Evolutionary conservation across 2,888 invertebrate species (phyloP).

Genomic region (Podabrus alpinus): DNA sequence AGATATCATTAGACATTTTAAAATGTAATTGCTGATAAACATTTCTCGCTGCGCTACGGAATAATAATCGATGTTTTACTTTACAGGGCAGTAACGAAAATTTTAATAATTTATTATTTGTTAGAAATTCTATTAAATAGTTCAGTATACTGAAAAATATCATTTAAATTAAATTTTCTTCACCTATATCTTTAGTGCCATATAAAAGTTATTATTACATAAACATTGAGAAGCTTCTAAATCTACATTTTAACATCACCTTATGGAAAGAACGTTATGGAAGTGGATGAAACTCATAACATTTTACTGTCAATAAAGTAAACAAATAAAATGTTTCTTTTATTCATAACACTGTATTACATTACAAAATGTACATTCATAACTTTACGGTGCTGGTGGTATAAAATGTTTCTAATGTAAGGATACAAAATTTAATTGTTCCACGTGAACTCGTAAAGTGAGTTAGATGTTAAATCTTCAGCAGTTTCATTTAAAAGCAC

Average conservation of each 20-base stretch:
- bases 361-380: not conserved
- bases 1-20: no score
- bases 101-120: not conserved
- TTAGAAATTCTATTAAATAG: not conserved
- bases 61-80: not conserved
- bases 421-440: not conserved
- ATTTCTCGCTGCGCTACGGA: not conserved
- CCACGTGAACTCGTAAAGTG: not conserved
- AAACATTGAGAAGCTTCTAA: not conserved
- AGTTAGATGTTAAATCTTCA: not conserved
- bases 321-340: slow-evolving; percentile 19
- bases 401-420: not conserved
- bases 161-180: not conserved
- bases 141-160: not conserved
- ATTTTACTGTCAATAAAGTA: slow-evolving; percentile 18
- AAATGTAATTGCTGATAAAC: no score
- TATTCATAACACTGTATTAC: slow-evolving; percentile 8
- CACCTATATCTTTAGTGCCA: not conserved
- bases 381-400: not conserved
- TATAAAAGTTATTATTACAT: not conserved
- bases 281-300: slow-evolving; percentile 15
- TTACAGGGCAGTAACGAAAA: not conserved
- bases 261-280: slow-evolving; percentile 1
- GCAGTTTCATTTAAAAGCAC: not conserved
- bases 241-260: slow-evolving; percentile 11